Percentiles rank a stretch among this genome's conserved stretches.
Evolutionary conservation across 64 coral and sea anemone genomes (phyloP).

Genomic region (Pocillopora damicornis): DNA sequence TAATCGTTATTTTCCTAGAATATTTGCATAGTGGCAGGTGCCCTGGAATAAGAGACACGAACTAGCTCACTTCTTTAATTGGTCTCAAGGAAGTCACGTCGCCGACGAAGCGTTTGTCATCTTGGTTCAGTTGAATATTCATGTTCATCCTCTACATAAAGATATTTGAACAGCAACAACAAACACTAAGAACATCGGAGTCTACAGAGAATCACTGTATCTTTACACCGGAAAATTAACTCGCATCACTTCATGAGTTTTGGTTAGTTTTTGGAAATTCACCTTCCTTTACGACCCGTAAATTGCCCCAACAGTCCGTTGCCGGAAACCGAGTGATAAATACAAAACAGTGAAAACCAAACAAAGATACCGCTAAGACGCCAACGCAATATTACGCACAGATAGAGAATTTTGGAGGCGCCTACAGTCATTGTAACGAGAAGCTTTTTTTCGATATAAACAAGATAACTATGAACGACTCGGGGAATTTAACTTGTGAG

Average conservation of each 20-base stretch:
- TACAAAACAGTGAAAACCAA: background rate
- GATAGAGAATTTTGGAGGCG: too few species aligned
- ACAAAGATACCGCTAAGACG: background rate
- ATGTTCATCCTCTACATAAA: background rate
- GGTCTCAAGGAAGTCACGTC: constrained; percentile 20
- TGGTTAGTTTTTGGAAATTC: background rate
- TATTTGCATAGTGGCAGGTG: constrained; percentile 35
- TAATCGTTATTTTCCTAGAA: background rate
- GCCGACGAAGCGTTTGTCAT: background rate
- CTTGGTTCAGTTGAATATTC: background rate
- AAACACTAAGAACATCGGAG: background rate
- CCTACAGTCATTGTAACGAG: background rate
- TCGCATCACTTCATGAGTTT: background rate
- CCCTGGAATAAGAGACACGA: background rate
- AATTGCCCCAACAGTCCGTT: background rate
- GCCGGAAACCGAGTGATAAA: background rate
- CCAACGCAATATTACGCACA: too few species aligned
- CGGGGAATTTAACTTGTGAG: background rate
- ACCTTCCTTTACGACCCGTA: background rate
- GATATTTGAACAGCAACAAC: background rate
- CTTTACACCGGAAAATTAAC: background rate
- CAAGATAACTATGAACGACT: background rate
- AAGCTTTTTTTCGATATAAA: background rate
- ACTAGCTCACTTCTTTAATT: constrained; percentile 30
- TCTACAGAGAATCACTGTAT: background rate